Evolutionary conservation across 1,140 invertebrate genomes (phyloP).

Genomic region (Aphelinus atriplicis): DNA sequence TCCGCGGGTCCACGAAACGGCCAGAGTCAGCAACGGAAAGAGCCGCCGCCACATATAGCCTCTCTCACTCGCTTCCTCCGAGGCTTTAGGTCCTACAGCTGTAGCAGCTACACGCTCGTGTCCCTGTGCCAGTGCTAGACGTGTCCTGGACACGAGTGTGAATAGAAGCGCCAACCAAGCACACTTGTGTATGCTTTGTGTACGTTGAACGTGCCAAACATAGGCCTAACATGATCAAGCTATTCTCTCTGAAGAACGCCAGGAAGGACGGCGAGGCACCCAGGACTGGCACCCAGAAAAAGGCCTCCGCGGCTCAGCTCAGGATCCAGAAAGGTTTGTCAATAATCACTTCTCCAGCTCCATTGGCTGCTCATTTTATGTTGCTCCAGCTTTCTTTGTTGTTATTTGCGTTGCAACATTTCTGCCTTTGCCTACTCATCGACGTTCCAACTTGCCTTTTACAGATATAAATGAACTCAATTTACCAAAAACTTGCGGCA

Average conservation of each 20-base stretch:
- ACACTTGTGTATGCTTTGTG: slow-evolving; percentile 19
- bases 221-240: slow-evolving; percentile 86
- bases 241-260: slow-evolving; percentile 97
- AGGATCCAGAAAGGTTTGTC: slow-evolving; percentile 93
- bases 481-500: slow-evolving; percentile 95
- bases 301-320: slow-evolving; percentile 94
- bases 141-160: background rate
- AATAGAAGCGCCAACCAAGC: slow-evolving; percentile 5
- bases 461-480: slow-evolving; percentile 97
- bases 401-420: slow-evolving; percentile 16
- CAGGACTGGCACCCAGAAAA: slow-evolving; percentile 83
- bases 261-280: slow-evolving; percentile 95
- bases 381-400: background rate
- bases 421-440: background rate
- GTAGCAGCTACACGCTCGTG: too few relatives aligned
- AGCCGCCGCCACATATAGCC: too few relatives aligned
- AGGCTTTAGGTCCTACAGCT: too few relatives aligned
- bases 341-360: slow-evolving; percentile 6
- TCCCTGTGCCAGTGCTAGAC: too few relatives aligned
- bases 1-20: too few relatives aligned
- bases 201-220: background rate
- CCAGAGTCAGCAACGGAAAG: too few relatives aligned
- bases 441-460: slow-evolving; percentile 53
- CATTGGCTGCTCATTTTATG: background rate
- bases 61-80: too few relatives aligned